These are phyloP conservation scores for Napeogenes inachia DNA, from an alignment of 2,888 invertebrate species.

Conservation along the genomic window DNA sequence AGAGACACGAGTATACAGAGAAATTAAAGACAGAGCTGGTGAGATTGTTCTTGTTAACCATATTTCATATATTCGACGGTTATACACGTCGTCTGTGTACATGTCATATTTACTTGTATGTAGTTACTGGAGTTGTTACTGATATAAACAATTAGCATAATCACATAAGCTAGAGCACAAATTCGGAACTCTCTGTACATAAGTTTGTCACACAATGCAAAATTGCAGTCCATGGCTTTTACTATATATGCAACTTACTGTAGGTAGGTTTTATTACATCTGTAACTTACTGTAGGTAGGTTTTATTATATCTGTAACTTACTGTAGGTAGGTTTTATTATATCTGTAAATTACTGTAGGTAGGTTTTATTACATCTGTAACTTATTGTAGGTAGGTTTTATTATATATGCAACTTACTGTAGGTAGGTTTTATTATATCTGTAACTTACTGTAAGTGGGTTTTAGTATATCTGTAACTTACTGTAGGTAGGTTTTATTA, in stretches of 20 bases:
- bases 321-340: constrained; percentile 23
- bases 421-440: too few relatives aligned
- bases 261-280: too few relatives aligned
- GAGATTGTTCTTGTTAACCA: too few relatives aligned
- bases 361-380: too few relatives aligned
- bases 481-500: neutral
- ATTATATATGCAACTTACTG: constrained; percentile 20
- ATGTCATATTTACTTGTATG: neutral
- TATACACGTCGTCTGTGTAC: too few relatives aligned
- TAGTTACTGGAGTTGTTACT: neutral
- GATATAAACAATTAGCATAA: constrained; percentile 3
- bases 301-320: constrained; percentile 27
- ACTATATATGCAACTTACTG: constrained; percentile 20
- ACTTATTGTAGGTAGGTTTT: too few relatives aligned
- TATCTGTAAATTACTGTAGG: constrained; percentile 13
- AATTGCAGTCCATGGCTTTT: constrained; percentile 42
- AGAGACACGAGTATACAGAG: too few relatives aligned
- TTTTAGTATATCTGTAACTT: constrained; percentile 27
- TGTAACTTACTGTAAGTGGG: too few relatives aligned
- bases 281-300: too few relatives aligned
- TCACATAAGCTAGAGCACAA: neutral
- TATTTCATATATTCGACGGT: too few relatives aligned
- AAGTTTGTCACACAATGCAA: constrained; percentile 38
- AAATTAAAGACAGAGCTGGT: too few relatives aligned
- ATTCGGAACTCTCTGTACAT: neutral